Evolutionary conservation across 2,888 invertebrate genomes (phyloP).

Genomic region (Eurois occulta): DNA sequence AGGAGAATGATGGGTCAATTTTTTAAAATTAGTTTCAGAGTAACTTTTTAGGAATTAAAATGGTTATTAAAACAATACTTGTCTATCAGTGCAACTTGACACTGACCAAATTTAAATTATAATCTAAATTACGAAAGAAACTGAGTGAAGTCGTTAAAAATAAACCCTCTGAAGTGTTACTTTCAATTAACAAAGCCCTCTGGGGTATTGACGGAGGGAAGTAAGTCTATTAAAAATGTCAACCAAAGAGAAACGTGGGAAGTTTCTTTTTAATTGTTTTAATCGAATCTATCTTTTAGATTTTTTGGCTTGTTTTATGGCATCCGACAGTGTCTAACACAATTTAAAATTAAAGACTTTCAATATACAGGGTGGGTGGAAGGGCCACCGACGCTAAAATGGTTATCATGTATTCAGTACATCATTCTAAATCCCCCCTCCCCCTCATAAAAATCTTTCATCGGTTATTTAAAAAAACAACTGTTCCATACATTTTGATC

Average conservation of each 20-base stretch:
- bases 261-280: conserved; percentile 33
- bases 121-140: neutral
- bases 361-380: neutral
- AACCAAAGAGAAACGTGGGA: neutral
- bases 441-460: too few relatives aligned
- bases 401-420: too few relatives aligned
- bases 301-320: neutral
- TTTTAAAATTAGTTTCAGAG: neutral
- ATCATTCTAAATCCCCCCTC: too few relatives aligned
- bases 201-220: conserved; percentile 26
- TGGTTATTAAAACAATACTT: too few relatives aligned
- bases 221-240: conserved; percentile 32
- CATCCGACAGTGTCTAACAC: neutral
- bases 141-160: conserved; percentile 20
- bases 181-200: conserved; percentile 22
- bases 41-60: neutral
- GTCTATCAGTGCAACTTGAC: neutral
- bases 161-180: conserved; percentile 8
- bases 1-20: too few relatives aligned
- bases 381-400: too few relatives aligned
- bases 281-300: neutral
- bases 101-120: neutral
- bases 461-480: too few relatives aligned
- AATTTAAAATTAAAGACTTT: neutral
- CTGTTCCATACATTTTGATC: too few relatives aligned